These are phyloP conservation scores for Epinotia bilunana DNA, from an alignment of 2,888 invertebrate species.

Conservation along the genomic window DNA sequence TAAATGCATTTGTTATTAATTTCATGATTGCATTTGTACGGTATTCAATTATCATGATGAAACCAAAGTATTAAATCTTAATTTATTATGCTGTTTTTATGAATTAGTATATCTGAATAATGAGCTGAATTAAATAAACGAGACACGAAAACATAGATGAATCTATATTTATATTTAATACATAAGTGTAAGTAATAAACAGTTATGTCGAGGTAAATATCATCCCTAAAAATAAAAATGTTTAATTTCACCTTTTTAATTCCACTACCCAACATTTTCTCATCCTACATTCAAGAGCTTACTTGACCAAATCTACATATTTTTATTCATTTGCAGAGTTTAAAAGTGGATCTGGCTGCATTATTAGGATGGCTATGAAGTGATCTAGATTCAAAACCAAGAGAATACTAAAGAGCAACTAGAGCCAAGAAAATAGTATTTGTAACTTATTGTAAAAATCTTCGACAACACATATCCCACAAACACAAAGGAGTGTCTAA, in stretches of 20 bases:
- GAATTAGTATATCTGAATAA: conserved; percentile 7
- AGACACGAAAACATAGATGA: conserved; percentile 26
- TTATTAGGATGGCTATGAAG: too few relatives aligned
- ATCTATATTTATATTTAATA: conserved; percentile 6
- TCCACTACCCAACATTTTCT: not conserved
- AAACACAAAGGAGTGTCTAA: too few relatives aligned
- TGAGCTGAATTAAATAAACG: not conserved
- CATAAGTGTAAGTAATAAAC: conserved; percentile 16
- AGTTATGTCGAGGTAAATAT: conserved; percentile 21
- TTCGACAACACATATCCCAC: too few relatives aligned
- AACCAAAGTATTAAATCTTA: conserved; percentile 20
- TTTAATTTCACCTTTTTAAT: not conserved
- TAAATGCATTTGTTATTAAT: not conserved
- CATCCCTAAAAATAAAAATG: conserved; percentile 24
- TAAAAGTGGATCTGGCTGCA: too few relatives aligned
- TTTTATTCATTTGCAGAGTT: too few relatives aligned
- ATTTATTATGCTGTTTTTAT: conserved; percentile 22
- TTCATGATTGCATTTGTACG: conserved; percentile 32
- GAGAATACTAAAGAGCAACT: too few relatives aligned
- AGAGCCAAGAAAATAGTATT: too few relatives aligned
- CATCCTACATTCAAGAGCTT: not conserved
- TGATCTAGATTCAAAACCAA: too few relatives aligned
- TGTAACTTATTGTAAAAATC: too few relatives aligned
- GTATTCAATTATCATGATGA: conserved; percentile 10
- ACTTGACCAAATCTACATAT: too few relatives aligned